Evolutionary conservation across 1,140 invertebrate genomes (phyloP).

Genomic region (Drosophila seguyi): DNA sequence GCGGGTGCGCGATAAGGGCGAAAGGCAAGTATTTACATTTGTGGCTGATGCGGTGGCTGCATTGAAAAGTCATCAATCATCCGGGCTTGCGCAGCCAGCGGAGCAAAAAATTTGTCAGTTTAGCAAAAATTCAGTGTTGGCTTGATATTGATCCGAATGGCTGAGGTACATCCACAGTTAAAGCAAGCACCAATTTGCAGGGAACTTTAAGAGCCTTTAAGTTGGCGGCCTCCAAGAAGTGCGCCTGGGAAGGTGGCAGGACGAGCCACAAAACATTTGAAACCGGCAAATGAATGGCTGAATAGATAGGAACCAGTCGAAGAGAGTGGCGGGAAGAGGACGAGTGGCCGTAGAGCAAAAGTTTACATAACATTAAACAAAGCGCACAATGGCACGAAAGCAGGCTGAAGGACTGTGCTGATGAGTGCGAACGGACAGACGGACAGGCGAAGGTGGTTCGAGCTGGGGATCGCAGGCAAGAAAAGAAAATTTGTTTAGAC

Average conservation of each 20-base stretch:
- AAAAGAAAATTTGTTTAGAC: slow-evolving; percentile 75
- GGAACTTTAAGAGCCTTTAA: slow-evolving; percentile 57
- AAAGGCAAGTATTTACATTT: slow-evolving; percentile 73
- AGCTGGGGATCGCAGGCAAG: slow-evolving; percentile 60
- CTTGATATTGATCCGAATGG: slow-evolving; percentile 8
- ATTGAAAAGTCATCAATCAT: slow-evolving; percentile 83
- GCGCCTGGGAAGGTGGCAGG: slow-evolving; percentile 30
- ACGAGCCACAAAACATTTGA: slow-evolving; percentile 30
- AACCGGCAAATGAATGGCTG: slow-evolving; percentile 71
- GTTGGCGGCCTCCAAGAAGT: background rate
- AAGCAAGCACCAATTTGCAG: slow-evolving; percentile 45
- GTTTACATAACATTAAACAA: slow-evolving; percentile 84
- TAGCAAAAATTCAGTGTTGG: slow-evolving; percentile 49
- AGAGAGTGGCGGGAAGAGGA: slow-evolving; percentile 38
- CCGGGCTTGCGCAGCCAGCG: slow-evolving; percentile 52
- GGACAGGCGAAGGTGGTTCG: slow-evolving; percentile 20
- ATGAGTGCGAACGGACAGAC: slow-evolving; percentile 67
- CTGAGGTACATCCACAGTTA: slow-evolving; percentile 1
- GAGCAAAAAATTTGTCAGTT: slow-evolving; percentile 78
- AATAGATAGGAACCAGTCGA: slow-evolving; percentile 75
- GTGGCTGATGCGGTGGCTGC: slow-evolving; percentile 54
- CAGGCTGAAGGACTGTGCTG: slow-evolving; percentile 63
- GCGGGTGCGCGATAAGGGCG: slow-evolving; percentile 26
- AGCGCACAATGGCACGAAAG: slow-evolving; percentile 71
- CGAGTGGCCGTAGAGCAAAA: slow-evolving; percentile 62